Base-by-base conservation (phyloP, 2,797 vertebrate genomes). In the Aythya fuligula region DNA sequence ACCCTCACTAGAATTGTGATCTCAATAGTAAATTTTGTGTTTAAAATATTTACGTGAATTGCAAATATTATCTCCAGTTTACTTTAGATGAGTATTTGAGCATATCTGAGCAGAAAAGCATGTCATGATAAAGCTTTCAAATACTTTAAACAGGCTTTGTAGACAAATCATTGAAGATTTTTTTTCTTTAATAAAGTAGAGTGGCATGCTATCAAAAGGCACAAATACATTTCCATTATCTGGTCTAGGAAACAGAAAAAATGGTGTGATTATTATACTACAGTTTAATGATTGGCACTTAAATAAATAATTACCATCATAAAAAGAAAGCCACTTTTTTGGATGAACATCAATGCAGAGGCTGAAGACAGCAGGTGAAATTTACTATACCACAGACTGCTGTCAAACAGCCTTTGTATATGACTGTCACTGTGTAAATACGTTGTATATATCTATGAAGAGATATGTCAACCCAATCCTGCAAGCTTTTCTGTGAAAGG, bases 141-240 rank as follows among this genome's bases (percentile, higher is more conserved):
- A 71, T 94, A 60, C 69, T 60, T 93, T 80, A 94, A 96, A 94
- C 75, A 95, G 86, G 84, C 94, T 90, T 94, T 92, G 77, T 93
- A 95, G 92, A 84, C 92, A 94, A 95, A 96, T 94, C 69, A 66
- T 69, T 87, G 75, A 91, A 89, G 80, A 90, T 47, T 92, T 94
- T 92, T 92, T 94, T 85, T 73, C 91, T 96, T 97, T 95, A 97
- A 96, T 95, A 95, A 96, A 97, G 89, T 79, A 95, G 85, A 96
- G 64, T 97, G 83, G 83, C 96, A 97, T 97, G 96, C 96, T 97
- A 96, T 97, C 87, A 93, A 98, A 98, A 98, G 97, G 97, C 98
- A 98, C 97, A 97, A 97, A 97, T 96, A 96, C 87, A 97, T 96
- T 84, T 97, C 94, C 96, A 96, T 97, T 96, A 94, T 96, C 93